Base-by-base conservation (phyloP, 2,797 vertebrate genomes). In the Jordanella pulchra region DNA sequence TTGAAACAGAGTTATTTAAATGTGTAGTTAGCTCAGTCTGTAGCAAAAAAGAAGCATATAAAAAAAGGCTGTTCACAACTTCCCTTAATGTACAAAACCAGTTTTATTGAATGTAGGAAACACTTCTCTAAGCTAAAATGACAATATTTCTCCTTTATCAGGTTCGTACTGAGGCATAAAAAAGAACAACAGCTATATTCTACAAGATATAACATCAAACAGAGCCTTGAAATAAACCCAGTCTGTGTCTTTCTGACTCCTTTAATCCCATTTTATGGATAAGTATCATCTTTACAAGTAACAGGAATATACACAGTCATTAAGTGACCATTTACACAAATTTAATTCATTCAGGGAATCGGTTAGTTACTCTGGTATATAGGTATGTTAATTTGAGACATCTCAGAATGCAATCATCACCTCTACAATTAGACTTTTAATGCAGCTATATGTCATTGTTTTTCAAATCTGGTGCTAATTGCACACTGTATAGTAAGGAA, bases 331-430 rank as follows among this genome's bases (percentile, higher is more conserved):
- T 17, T 48, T 60, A 11, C 27, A 67, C 65, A 21, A 15, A 55
- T 54, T 54, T 44, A 54, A 51, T 67, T 28, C 23, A 32, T 42
- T 10, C 54, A 3, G 27, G 30, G 23, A 42, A 15, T 42, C 58
- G 39, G 35, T 39, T 61, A 61, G 58, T 61, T 61, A 58, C 4
- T 39, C 58, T n/a, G 58, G 21, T 23, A 39, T 10, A 17, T 39
- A 18, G 35, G 30, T 39, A 61, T n/a, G 58, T 11, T 61, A 32
- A 61, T 61, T 61, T 18, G 58, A 61, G 58, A 61, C 58, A 39
- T 61, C 58, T 61, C 2, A 61, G 58, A 61, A 39, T 39, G 58
- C 32, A 61, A 39, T 61, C 58, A 39, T 61, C 32, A n/a, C 23
- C 32, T 23, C 58, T 39, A 32, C 39, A 61, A 61, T 61, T 61